Percentiles rank a stretch among this genome's conserved stretches.
These are phyloP conservation scores for Anticlea derivata DNA, from an alignment of 2,888 invertebrate genomes.

Conservation along the genomic window DNA sequence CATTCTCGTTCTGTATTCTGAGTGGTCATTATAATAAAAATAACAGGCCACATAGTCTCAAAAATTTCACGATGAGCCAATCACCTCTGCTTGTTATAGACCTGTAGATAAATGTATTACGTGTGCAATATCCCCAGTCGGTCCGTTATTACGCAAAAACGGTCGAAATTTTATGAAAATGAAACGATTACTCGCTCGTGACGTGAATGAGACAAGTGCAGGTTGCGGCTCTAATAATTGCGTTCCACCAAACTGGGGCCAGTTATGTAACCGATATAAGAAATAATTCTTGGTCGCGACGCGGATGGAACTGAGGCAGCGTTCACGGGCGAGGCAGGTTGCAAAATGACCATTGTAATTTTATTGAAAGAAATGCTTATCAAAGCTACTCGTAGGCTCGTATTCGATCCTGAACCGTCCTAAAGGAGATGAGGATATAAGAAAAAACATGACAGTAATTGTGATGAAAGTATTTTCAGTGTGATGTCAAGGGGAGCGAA, in stretches of 20 bases:
- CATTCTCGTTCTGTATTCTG: too few species aligned
- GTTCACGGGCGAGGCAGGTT: conserved; percentile 9
- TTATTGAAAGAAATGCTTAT: too few species aligned
- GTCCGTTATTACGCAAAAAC: conserved; percentile 57
- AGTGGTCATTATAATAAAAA: too few species aligned
- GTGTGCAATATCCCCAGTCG: conserved; percentile 38
- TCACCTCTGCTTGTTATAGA: conserved; percentile 48
- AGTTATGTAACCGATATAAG: conserved; percentile 56
- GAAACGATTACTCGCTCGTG: conserved; percentile 60
- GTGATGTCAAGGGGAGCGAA: too few species aligned
- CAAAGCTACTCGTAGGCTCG: too few species aligned
- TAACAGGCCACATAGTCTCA: too few species aligned
- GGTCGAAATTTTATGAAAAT: conserved; percentile 62
- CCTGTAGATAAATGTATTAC: conserved; percentile 13
- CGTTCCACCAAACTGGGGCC: conserved; percentile 38
- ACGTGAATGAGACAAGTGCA: conserved; percentile 60
- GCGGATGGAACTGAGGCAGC: conserved; percentile 34
- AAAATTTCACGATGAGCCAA: conserved; percentile 28
- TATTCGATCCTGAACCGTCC: too few species aligned
- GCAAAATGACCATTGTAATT: not conserved
- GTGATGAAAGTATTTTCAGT: too few species aligned
- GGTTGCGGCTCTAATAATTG: conserved; percentile 45
- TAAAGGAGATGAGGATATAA: too few species aligned
- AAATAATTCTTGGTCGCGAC: conserved; percentile 52
- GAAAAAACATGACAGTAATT: too few species aligned